Percentiles rank a stretch among this genome's conserved stretches.
Conservation (phyloP, 1,140 invertebrate species). For the Lysiphlebus fabarum region DNA sequence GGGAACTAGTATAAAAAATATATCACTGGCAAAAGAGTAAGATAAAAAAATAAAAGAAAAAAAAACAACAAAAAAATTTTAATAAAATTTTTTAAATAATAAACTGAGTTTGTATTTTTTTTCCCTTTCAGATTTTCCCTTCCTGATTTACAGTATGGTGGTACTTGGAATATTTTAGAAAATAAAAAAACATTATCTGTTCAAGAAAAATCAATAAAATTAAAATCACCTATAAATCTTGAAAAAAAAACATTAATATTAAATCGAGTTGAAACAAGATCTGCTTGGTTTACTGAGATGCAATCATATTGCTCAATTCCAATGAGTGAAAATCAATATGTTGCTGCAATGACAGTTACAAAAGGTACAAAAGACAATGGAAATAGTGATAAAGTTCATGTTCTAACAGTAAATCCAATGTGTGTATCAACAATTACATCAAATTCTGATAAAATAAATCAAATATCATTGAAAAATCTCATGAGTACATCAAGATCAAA, state of each 20-base stretch:
- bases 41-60: conserved; percentile 24
- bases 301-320: conserved; percentile 60
- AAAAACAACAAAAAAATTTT: conserved; percentile 13
- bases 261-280: conserved; percentile 56
- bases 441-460: conserved; percentile 37
- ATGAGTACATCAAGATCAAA: conserved; percentile 29
- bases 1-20: conserved; percentile 61
- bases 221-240: conserved; percentile 32
- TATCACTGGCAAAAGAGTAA: conserved; percentile 53
- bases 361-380: conserved; percentile 42
- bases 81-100: conserved; percentile 3
- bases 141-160: conserved; percentile 47
- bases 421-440: conserved; percentile 53
- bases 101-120: conserved; percentile 23
- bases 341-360: conserved; percentile 54
- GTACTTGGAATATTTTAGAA: conserved; percentile 49
- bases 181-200: conserved; percentile 34
- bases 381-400: conserved; percentile 52
- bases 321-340: conserved; percentile 53
- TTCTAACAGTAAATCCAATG: conserved; percentile 58
- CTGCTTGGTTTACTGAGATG: conserved; percentile 58
- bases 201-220: conserved; percentile 45
- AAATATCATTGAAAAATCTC: conserved; percentile 41
- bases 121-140: conserved; percentile 55
- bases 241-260: conserved; percentile 35